Percentiles rank a stretch among this genome's conserved stretches.
phyloP scores from a whole-genome alignment of 2,797 vertebrate genomes.

The Cuculus canorus region DNA sequence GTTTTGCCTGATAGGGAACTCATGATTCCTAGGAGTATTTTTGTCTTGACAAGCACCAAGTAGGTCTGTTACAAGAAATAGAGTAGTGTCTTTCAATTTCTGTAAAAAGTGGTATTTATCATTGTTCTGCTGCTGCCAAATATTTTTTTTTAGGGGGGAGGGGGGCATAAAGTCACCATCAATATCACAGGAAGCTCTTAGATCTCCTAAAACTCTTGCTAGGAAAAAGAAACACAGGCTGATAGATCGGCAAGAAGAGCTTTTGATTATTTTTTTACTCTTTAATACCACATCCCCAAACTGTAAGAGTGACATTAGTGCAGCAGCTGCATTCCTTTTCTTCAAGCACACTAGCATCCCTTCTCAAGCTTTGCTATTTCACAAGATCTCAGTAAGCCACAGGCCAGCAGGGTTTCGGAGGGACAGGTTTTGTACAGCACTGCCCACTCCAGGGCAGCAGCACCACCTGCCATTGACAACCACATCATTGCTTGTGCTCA shows the following conservation, averaged over 20 bases:
- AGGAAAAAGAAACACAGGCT: background rate
- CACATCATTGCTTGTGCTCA: accelerated
- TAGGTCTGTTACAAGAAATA: background rate
- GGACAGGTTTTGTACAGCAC: background rate
- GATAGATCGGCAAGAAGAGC: background rate
- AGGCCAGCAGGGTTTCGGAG: background rate
- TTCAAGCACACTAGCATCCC: background rate
- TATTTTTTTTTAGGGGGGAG: background rate
- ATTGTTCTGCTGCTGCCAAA: background rate
- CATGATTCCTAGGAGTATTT: background rate
- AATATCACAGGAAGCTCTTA: background rate
- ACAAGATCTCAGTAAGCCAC: background rate
- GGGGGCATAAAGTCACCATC: background rate
- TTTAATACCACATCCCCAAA: background rate
- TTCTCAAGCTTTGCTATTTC: background rate
- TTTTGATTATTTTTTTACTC: background rate
- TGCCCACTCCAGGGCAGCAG: accelerated
- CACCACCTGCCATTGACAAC: background rate
- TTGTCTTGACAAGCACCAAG: background rate
- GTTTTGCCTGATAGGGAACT: background rate
- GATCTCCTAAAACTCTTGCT: background rate
- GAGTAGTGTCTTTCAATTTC: background rate
- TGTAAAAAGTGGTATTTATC: background rate
- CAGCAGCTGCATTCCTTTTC: background rate
- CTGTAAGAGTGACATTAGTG: background rate